Percentiles rank a stretch among this genome's conserved stretches.
Evolutionary conservation across 2,888 invertebrate genomes (phyloP).

Genomic region (Agrotis puta): DNA sequence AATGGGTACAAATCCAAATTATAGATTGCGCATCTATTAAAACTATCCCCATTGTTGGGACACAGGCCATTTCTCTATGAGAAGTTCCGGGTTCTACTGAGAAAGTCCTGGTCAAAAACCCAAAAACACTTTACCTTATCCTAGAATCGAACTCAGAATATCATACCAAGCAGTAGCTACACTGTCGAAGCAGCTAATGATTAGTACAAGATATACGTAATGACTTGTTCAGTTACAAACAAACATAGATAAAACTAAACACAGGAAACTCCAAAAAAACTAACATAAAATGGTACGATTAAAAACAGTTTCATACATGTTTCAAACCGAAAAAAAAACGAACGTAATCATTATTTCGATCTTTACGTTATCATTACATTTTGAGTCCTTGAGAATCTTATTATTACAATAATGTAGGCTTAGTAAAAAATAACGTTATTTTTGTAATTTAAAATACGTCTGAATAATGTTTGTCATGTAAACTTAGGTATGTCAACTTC

Average conservation of each 20-base stretch:
- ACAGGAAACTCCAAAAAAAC: constrained; percentile 52
- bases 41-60: no score
- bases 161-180: no score
- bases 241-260: constrained; percentile 58
- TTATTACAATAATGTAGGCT: constrained; percentile 41
- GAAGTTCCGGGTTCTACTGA: no score
- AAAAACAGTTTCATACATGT: constrained; percentile 58
- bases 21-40: no score
- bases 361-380: constrained; percentile 58
- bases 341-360: constrained; percentile 56
- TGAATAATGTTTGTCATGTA: constrained; percentile 24
- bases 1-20: no score
- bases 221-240: constrained; percentile 25
- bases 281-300: constrained; percentile 37
- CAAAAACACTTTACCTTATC: no score
- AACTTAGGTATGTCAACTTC: background rate
- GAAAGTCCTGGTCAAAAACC: no score
- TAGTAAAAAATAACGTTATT: constrained; percentile 37
- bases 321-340: constrained; percentile 46
- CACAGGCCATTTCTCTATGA: no score
- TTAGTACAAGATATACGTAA: background rate
- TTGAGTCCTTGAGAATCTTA: constrained; percentile 58
- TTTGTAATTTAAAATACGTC: background rate
- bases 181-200: no score
- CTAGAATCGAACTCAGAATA: no score